These are phyloP conservation scores for Tadarida brasiliensis DNA, from an alignment of 2,797 vertebrate genomes.

Conservation along the genomic window DNA sequence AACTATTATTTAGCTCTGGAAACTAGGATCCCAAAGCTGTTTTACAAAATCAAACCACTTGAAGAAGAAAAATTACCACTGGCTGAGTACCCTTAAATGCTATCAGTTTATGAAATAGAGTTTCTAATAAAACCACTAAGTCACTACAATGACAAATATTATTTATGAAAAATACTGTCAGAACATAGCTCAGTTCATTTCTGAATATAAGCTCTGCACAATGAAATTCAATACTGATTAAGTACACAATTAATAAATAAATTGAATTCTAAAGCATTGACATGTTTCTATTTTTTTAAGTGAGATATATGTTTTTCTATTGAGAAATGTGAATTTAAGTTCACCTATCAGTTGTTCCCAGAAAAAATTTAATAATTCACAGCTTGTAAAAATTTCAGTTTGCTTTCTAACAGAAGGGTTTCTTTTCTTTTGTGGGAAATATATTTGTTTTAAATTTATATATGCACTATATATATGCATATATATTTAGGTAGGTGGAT, in stretches of 20 bases:
- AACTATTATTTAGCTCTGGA: background rate
- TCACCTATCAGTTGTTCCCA: background rate
- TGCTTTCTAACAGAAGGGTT: background rate
- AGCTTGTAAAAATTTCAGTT: background rate
- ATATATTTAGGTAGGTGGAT: background rate
- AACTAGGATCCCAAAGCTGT: background rate
- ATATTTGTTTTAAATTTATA: background rate
- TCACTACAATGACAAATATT: background rate
- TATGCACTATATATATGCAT: background rate
- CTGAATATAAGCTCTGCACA: background rate
- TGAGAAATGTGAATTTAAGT: slow-evolving; percentile 8
- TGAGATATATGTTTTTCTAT: background rate
- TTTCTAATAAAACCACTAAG: slow-evolving; percentile 17
- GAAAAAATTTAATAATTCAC: background rate
- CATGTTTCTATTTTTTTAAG: background rate
- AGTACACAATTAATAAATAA: slow-evolving; percentile 20
- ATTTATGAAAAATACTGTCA: background rate
- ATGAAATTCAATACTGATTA: slow-evolving; percentile 25
- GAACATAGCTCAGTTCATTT: background rate
- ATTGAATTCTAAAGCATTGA: background rate
- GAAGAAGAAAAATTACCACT: background rate
- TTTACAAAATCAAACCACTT: background rate
- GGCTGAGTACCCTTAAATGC: background rate
- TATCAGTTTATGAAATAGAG: slow-evolving; percentile 20
- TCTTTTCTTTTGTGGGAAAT: background rate